Conservation (phyloP, 2,797 vertebrate species). For the Knipowitschia caucasica region DNA sequence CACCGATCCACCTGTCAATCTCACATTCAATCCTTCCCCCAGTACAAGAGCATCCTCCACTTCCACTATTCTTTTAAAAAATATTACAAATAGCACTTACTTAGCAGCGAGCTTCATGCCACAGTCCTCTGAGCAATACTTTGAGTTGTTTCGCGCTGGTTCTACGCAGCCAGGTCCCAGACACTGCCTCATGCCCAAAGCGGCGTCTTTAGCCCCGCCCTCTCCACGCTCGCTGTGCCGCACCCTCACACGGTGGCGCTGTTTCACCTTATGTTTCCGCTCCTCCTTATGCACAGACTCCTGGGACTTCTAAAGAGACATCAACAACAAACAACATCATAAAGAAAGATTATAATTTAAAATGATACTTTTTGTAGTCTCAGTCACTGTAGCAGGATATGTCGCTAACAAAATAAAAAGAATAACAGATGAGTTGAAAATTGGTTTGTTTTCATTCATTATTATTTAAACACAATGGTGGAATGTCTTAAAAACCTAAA, state of each 20-base stretch:
- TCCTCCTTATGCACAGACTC: constrained; percentile 69
- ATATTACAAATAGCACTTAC: constrained; percentile 58
- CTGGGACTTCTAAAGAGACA: constrained; percentile 60
- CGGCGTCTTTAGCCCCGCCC: constrained; percentile 38
- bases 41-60: too few relatives aligned
- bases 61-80: not conserved
- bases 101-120: constrained; percentile 91
- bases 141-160: constrained; percentile 75
- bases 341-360: not conserved
- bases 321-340: not conserved
- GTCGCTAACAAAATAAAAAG: too few relatives aligned
- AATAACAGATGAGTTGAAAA: too few relatives aligned
- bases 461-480: too few relatives aligned
- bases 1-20: too few relatives aligned
- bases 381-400: too few relatives aligned
- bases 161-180: constrained; percentile 87
- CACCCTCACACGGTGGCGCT: constrained; percentile 83
- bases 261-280: constrained; percentile 85
- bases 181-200: constrained; percentile 76
- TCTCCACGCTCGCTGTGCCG: constrained; percentile 78
- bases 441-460: too few relatives aligned
- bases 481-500: too few relatives aligned
- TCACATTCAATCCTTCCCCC: too few relatives aligned
- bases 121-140: constrained; percentile 89
- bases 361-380: too few relatives aligned